phyloP scores from a whole-genome alignment of 1,140 invertebrate species.

The Drosophila takahashii region DNA sequence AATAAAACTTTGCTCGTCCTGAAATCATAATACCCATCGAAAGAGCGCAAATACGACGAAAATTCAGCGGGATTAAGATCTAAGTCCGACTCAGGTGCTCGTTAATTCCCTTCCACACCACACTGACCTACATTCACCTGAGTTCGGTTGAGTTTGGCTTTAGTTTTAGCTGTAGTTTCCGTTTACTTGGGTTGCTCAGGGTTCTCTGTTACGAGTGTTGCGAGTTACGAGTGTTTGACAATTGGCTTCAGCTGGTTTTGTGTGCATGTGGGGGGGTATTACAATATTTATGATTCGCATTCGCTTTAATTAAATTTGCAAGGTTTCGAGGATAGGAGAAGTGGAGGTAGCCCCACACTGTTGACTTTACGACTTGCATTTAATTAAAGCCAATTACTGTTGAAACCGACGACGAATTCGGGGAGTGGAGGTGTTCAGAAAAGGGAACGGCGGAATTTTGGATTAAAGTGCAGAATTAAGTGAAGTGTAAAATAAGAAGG shows the following conservation, averaged over 20 bases:
- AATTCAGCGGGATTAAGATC: constrained; percentile 20
- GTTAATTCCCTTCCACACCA: constrained; percentile 14
- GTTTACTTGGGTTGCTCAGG: constrained; percentile 10
- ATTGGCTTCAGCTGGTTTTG: constrained; percentile 21
- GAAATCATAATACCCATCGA: not conserved
- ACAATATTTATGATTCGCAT: constrained; percentile 78
- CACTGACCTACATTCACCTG: constrained; percentile 49
- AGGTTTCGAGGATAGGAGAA: constrained; percentile 8
- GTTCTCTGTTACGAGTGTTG: not conserved
- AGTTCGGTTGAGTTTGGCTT: constrained; percentile 27
- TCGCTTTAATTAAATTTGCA: constrained; percentile 73
- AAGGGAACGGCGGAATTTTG: not conserved
- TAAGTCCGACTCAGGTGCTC: constrained; percentile 25
- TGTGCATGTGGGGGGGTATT: constrained; percentile 29
- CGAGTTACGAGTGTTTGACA: constrained; percentile 41
- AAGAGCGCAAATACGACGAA: not conserved
- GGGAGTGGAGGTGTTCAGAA: not conserved
- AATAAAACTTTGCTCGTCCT: too few relatives aligned
- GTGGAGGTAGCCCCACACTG: constrained; percentile 32
- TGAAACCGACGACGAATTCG: constrained; percentile 15
- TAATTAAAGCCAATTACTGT: constrained; percentile 73
- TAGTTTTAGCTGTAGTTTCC: constrained; percentile 5
- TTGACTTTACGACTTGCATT: constrained; percentile 78
- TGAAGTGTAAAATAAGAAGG: not conserved
- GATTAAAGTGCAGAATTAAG: constrained; percentile 1